Evolutionary conservation across 64 coral and sea anemone genomes (phyloP).

Genomic region (Catalaphyllia jardinei): DNA sequence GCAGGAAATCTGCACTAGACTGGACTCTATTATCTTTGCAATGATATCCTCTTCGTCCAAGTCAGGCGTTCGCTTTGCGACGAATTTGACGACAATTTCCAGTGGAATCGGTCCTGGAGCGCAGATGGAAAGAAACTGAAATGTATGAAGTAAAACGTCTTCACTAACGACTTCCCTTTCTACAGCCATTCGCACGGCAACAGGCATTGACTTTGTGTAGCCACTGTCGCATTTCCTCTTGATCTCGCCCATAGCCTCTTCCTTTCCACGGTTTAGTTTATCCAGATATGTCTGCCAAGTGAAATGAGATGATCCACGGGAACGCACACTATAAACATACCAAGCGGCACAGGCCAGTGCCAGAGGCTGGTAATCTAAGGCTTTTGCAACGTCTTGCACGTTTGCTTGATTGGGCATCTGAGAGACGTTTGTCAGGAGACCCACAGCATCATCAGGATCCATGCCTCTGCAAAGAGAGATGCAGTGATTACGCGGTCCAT

Average conservation of each 20-base stretch:
- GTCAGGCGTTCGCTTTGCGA: background rate
- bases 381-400: background rate
- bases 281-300: background rate
- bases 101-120: background rate
- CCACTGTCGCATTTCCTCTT: slow-evolving; percentile 23
- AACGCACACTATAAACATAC: background rate
- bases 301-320: background rate
- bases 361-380: slow-evolving; percentile 9
- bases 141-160: background rate
- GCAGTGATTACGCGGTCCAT: background rate
- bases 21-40: background rate
- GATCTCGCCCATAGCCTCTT: slow-evolving; percentile 16
- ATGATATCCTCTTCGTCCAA: background rate
- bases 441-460: background rate
- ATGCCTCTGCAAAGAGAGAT: slow-evolving; percentile 2
- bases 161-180: background rate
- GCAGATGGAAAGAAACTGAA: background rate
- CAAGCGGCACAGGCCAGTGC: background rate
- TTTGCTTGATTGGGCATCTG: background rate
- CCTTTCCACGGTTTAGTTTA: background rate
- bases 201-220: slow-evolving; percentile 14
- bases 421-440: background rate
- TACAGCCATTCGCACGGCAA: background rate
- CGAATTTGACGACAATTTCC: slow-evolving; percentile 4
- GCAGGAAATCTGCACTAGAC: background rate